Base-by-base conservation (phyloP, 2,888 invertebrate genomes). In the Macaria notata region DNA sequence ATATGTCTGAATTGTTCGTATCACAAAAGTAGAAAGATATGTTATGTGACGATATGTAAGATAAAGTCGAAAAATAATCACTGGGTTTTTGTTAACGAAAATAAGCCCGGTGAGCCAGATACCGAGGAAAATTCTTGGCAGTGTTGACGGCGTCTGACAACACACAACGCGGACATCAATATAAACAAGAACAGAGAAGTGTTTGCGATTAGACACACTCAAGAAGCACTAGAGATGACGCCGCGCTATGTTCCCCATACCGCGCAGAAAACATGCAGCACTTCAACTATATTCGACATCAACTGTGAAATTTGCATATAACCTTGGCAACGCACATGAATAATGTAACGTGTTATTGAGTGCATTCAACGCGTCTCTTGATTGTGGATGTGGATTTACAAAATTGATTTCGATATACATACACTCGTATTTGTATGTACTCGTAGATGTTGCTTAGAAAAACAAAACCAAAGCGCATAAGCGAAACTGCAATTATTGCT, bases 251-350 rank as follows among this genome's bases (percentile, higher is more conserved):
- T 53, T 54, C 56, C 59, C 50, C 64, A 67, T 67, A 72, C 65
- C 66, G 58, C 54, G 66, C 51, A 39, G 55, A 68, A 41, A 69
- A 61, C 61, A 54, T 55, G 48, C 42, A 54, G 29, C 30, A 53
- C 51, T 59, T 61, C 56, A 61, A 59, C 59, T 68, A 49, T 56
- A 62, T 56, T 62, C 51, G 53, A 57, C 68, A 68, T 66, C 60
- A 68, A 68, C 62, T 64, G 50, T 65, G 69, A 73, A 80, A 81
- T 83, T 81, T 80, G 76, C 78, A 79, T 76, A 69, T 66, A 79
- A 72, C 83, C 83, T 84, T 84, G 79, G 64, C 63, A 70, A 65
- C 66, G 64, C 69, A 73, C 75, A 76, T 78, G 77, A 78, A 81
- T 79, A 73, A 74, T 74, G 71, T 71, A 75, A 71, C 64, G 68